These are phyloP conservation scores for Brotogeris chrysoptera DNA, from an alignment of 2,797 vertebrate genomes.

Conservation along the genomic window DNA sequence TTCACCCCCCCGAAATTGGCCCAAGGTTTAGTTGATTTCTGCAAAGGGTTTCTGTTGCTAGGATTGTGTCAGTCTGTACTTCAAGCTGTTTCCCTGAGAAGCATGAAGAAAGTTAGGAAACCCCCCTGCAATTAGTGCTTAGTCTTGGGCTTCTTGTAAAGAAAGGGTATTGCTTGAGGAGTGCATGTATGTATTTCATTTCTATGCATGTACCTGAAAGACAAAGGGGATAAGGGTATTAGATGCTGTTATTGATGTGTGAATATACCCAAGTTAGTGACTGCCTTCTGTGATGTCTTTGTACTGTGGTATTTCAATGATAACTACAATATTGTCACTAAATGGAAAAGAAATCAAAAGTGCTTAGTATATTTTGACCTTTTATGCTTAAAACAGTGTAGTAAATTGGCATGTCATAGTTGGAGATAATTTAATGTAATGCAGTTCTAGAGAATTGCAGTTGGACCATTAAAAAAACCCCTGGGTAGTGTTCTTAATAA, in stretches of 20 bases:
- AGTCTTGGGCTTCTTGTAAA: background rate
- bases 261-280: background rate
- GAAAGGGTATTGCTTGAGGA: background rate
- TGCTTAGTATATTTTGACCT: background rate
- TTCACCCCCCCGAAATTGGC: background rate
- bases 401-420: background rate
- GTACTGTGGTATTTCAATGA: background rate
- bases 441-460: background rate
- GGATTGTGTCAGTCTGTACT: background rate
- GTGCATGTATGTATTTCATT: rapidly evolving
- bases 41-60: background rate
- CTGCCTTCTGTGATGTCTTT: background rate
- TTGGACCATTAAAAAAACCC: background rate
- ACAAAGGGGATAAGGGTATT: background rate
- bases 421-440: background rate
- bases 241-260: background rate
- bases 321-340: background rate
- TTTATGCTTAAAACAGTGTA: background rate
- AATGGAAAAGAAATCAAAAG: background rate
- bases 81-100: background rate
- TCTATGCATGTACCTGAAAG: background rate
- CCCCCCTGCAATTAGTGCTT: background rate
- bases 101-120: background rate
- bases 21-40: background rate
- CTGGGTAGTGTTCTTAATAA: background rate